A percentile compares a stretch with the other conserved stretches of the same genome.
phyloP scores from a whole-genome alignment of 2,113 vertebrate species.

The Ondatra zibethicus region DNA sequence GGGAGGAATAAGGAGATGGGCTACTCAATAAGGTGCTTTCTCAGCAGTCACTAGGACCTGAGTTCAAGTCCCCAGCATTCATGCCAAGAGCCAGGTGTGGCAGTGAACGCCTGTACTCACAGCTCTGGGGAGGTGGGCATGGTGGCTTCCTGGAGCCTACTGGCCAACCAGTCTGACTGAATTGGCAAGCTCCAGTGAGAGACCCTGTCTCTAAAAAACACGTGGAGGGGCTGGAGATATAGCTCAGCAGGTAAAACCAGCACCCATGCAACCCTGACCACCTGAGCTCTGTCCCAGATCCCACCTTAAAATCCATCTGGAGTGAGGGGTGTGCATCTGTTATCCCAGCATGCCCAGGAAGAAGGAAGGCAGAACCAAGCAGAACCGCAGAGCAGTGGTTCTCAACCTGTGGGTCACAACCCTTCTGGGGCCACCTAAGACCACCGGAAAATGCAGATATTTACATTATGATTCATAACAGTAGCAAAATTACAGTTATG shows the following conservation, averaged over 20 bases:
- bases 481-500: neutral
- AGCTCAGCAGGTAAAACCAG: neutral
- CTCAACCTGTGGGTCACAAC: neutral
- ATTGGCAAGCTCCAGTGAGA: neutral
- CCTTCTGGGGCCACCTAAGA: neutral
- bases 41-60: neutral
- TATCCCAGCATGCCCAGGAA: neutral
- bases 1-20: neutral
- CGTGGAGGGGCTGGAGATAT: neutral
- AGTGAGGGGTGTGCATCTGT: neutral
- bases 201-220: neutral
- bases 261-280: neutral
- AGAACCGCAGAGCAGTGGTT: neutral
- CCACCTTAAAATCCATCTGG: neutral
- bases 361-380: neutral
- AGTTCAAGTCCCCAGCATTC: neutral
- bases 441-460: neutral
- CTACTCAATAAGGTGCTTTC: neutral
- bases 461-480: neutral
- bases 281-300: neutral
- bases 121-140: neutral
- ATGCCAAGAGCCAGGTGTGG: neutral
- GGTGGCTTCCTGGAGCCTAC: neutral
- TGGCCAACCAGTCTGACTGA: neutral
- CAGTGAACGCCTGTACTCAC: no score